Evolutionary conservation across 2,113 vertebrate species (phyloP).

Genomic region (Vicugna pacos): DNA sequence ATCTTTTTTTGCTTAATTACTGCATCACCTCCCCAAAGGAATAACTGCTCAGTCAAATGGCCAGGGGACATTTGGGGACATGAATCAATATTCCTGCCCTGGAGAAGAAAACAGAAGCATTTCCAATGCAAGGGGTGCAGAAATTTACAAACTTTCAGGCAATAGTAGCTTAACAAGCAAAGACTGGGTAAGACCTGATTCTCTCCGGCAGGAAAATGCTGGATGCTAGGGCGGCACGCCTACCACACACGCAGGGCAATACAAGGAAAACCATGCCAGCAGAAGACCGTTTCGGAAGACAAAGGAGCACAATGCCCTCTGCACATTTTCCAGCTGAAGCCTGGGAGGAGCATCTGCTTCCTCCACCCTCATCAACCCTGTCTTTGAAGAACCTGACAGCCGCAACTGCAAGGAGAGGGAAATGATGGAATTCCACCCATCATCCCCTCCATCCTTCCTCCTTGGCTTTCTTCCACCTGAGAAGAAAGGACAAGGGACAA

Average conservation of each 20-base stretch:
- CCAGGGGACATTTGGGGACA: not conserved
- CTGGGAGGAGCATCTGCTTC: not conserved
- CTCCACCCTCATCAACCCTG: rapidly evolving
- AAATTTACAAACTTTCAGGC: not conserved
- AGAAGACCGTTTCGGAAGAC: not conserved
- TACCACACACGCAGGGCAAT: not conserved
- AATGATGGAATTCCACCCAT: rapidly evolving
- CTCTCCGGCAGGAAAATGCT: not conserved
- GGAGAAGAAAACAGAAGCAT: not conserved
- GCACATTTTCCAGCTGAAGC: not conserved
- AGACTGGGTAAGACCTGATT: not conserved
- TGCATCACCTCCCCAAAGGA: not conserved
- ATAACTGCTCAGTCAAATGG: too few species aligned
- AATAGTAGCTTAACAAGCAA: not conserved
- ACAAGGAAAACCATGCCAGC: too few species aligned
- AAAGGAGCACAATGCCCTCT: not conserved
- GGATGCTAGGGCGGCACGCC: rapidly evolving
- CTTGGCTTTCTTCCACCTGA: not conserved
- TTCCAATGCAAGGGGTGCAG: not conserved
- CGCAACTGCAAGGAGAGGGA: not conserved
- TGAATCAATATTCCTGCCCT: not conserved
- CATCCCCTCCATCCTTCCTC: not conserved
- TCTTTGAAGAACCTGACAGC: not conserved
- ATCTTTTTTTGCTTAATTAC: not conserved
- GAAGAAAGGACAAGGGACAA: not conserved